A percentile compares a stretch with the other conserved stretches of the same genome.
Evolutionary conservation across 2,888 invertebrate species (phyloP).

Genomic region (Macaria notata): DNA sequence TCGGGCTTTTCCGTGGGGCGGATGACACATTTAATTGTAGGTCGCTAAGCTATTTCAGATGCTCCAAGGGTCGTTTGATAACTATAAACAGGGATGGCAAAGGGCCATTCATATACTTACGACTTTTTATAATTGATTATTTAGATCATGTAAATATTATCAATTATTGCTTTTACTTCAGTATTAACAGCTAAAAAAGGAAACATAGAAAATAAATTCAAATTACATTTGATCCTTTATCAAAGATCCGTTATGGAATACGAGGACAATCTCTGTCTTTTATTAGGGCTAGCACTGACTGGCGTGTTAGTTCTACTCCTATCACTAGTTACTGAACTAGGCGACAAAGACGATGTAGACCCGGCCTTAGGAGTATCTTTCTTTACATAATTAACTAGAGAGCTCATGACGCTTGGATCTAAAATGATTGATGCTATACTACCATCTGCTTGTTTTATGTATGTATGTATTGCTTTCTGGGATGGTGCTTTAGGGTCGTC

Average conservation of each 20-base stretch:
- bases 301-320: constrained; percentile 43
- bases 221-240: constrained; percentile 7
- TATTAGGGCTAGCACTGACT: constrained; percentile 40
- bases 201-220: no score
- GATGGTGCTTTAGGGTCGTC: constrained; percentile 67
- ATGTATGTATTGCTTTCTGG: constrained; percentile 73
- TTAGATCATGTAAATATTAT: no score
- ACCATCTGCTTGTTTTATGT: constrained; percentile 62
- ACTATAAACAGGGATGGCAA: no score
- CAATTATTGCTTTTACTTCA: no score
- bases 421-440: constrained; percentile 63
- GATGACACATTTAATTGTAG: no score
- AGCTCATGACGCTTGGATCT: constrained; percentile 59
- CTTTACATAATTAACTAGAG: constrained; percentile 69
- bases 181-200: no score
- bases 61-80: no score
- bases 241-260: constrained; percentile 70
- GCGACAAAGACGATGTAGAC: constrained; percentile 66
- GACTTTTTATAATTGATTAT: no score
- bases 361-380: constrained; percentile 53
- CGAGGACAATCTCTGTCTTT: constrained; percentile 58
- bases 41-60: no score
- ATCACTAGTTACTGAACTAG: constrained; percentile 58
- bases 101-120: no score
- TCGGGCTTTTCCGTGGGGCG: no score